Conservation (phyloP, 2,113 vertebrate species). For the Shinisaurus crocodilurus region DNA sequence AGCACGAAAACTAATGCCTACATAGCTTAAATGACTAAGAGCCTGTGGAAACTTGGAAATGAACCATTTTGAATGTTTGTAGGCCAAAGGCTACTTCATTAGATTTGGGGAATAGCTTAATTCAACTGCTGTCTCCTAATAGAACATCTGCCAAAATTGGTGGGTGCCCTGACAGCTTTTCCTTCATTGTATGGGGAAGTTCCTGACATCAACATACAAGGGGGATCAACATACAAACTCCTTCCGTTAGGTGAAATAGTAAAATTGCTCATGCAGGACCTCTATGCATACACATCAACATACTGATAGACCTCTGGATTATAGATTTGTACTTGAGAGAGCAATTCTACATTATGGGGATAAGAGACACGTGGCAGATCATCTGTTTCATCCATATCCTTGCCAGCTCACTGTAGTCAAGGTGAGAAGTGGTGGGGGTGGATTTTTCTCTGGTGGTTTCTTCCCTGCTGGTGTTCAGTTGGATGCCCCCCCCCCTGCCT, state of each 20-base stretch:
- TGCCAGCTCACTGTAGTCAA: no score
- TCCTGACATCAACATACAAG: background rate
- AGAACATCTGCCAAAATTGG: background rate
- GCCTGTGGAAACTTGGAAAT: background rate
- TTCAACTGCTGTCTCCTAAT: background rate
- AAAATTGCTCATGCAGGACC: background rate
- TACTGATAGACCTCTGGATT: background rate
- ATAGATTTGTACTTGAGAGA: background rate
- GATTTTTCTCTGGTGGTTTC: no score
- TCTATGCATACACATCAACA: background rate
- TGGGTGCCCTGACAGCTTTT: background rate
- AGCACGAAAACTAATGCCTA: conserved; percentile 2
- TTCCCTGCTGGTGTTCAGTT: no score
- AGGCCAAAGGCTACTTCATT: background rate
- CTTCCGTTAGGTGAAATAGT: background rate
- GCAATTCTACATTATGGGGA: no score
- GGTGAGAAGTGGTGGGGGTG: no score
- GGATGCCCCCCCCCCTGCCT: no score
- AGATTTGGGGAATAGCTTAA: background rate
- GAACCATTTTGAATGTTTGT: background rate
- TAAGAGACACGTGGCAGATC: no score
- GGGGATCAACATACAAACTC: no score
- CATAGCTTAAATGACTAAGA: background rate
- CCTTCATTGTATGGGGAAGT: background rate
- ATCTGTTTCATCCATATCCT: no score